Evolutionary conservation across 2,888 invertebrate species (phyloP), one percentile per base, ranked within the genome.

Genomic region (Oxytorus armatus): DNA sequence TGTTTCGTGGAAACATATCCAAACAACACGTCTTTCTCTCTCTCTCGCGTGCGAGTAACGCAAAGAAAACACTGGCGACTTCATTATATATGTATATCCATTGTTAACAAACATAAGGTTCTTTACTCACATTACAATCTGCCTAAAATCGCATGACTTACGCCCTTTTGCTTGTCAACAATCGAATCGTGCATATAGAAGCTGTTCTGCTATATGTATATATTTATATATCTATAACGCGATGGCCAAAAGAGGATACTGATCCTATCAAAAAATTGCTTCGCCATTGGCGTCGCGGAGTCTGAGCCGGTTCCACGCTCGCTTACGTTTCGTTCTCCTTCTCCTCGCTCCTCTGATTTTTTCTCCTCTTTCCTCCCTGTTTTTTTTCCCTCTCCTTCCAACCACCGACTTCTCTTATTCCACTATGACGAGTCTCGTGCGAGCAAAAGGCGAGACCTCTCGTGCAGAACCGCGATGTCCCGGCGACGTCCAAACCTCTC

Each of bases 241-340:
- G 18, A n/a, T 49, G 59, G 49, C 47, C 61, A 63, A 59, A 65
- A 81, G 74, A 73, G 86, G 84, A 79, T 79, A 77, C 86, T 86
- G 88, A 88, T 88, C 86, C 88, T 88, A 88, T 88, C 88, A 88
- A 88, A 88, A 88, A 88, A 88, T 88, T 88, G 88, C 88, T 88
- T 88, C 73, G 84, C 87, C 84, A 85, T 86, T 85, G 88, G 82
- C 82, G 82, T 83, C 83, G 74, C 68, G 69, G 79, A 76, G 83
- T 79, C 82, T 81, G 76, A 78, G 87, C 85, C 85, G n/a, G 47
- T 69, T 86, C 85, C 83, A 81, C 72, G 61, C n/a, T n/a, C 65
- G 57, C 44, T 61, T 73, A 65, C 49, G 70, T 82, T 83, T 66
- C 79, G 83, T 78, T 66, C 81, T n/a, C 75, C 29, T 2, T 29